Evolutionary conservation across 2,797 vertebrate species (phyloP).

Genomic region (Acanthis flammea): DNA sequence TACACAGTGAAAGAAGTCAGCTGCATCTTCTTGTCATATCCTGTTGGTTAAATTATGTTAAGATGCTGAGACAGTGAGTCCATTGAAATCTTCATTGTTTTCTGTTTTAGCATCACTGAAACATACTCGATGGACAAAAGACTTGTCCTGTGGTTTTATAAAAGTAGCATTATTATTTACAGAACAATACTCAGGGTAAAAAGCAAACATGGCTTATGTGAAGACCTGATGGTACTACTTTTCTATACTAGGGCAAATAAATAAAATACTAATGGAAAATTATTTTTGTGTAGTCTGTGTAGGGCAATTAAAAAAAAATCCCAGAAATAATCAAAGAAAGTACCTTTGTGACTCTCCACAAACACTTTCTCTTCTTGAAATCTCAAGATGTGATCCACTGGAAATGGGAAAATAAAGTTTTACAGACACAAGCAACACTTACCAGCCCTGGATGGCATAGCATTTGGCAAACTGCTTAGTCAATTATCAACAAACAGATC

Average conservation of each 20-base stretch:
- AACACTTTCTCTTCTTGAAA: background rate
- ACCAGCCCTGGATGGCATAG: background rate
- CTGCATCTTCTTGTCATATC: background rate
- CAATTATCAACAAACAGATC: background rate
- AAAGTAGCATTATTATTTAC: background rate
- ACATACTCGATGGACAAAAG: accelerated
- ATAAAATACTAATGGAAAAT: background rate
- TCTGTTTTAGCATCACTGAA: background rate
- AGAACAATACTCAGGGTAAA: background rate
- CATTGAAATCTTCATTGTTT: background rate
- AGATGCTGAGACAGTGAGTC: background rate
- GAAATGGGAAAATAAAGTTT: background rate
- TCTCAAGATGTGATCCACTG: background rate
- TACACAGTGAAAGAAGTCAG: background rate
- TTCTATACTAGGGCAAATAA: background rate
- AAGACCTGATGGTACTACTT: background rate
- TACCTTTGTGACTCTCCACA: background rate
- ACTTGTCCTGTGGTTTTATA: background rate
- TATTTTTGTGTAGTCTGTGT: background rate
- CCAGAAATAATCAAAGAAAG: background rate
- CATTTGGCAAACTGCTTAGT: background rate
- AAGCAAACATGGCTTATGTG: background rate
- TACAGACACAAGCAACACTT: background rate
- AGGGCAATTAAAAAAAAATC: background rate
- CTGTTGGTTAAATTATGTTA: background rate